Percentiles rank a stretch among this genome's conserved stretches.
Conservation (phyloP, 2,113 vertebrate genomes). For the Eulemur rufifrons region DNA sequence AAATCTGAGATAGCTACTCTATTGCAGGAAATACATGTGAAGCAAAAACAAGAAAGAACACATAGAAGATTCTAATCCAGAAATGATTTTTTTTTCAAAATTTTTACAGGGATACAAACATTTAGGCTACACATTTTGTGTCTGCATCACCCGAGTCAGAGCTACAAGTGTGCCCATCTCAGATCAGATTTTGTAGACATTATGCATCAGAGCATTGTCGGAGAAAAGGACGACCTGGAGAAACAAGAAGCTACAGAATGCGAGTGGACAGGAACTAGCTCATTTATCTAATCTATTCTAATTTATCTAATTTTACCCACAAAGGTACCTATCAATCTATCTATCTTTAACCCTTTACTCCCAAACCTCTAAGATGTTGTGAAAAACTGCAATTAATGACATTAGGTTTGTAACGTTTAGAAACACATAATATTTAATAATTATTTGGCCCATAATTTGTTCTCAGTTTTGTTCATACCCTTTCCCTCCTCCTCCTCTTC, state of each 20-base stretch:
- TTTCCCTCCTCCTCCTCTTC: neutral
- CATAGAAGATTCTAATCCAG: neutral
- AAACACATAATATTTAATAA: neutral
- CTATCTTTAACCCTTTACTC: neutral
- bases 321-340: neutral
- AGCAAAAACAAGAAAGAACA: neutral
- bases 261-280: neutral
- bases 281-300: neutral
- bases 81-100: neutral
- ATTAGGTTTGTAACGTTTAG: constrained; percentile 6
- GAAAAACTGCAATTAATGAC: neutral
- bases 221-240: neutral
- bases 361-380: neutral
- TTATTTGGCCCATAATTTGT: neutral
- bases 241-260: neutral
- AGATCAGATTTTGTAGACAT: neutral
- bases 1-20: neutral
- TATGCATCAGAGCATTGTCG: neutral
- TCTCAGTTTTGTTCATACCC: neutral
- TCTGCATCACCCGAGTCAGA: no score
- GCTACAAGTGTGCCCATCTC: no score
- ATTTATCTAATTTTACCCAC: neutral
- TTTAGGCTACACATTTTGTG: no score
- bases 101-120: no score
- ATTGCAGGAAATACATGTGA: neutral